Evolutionary conservation across 1,140 invertebrate species (phyloP).

Genomic region (Agraylea sexmaculata): DNA sequence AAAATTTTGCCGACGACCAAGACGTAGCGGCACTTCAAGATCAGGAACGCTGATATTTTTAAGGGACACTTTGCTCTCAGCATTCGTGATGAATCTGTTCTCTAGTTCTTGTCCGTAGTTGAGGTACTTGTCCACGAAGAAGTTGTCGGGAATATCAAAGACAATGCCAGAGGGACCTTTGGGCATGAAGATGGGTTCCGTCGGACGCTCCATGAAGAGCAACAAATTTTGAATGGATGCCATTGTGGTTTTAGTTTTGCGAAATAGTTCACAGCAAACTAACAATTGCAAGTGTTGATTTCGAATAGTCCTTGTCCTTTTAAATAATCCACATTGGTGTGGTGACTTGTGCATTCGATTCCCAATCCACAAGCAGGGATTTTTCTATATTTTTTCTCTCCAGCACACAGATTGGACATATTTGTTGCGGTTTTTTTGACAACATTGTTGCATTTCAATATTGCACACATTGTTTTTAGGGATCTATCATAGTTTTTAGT

Average conservation of each 20-base stretch:
- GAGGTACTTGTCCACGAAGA: conserved; percentile 47
- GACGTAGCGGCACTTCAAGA: conserved; percentile 48
- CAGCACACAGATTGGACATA: too few species aligned
- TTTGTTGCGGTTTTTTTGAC: too few species aligned
- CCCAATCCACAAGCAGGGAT: not conserved
- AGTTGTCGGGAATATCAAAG: conserved; percentile 50
- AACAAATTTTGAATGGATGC: conserved; percentile 17
- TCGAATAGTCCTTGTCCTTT: not conserved
- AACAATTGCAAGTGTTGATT: not conserved
- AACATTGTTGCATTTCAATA: too few species aligned
- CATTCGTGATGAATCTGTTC: conserved; percentile 45
- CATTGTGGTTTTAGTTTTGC: conserved; percentile 18
- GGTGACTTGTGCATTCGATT: not conserved
- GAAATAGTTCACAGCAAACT: conserved; percentile 2
- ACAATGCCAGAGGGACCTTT: conserved; percentile 48
- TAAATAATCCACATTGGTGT: not conserved
- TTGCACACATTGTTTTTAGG: too few species aligned
- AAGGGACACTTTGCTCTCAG: conserved; percentile 39
- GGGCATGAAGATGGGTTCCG: conserved; percentile 60
- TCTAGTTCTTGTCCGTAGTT: conserved; percentile 39
- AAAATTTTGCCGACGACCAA: conserved; percentile 56
- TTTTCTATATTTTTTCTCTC: too few species aligned
- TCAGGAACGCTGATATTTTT: conserved; percentile 56
- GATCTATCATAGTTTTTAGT: too few species aligned
- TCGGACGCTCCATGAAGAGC: conserved; percentile 61